A percentile compares a stretch with the other conserved stretches of the same genome.
Conservation (phyloP, 1,140 invertebrate species). For the Rhynchophorus ferrugineus region DNA sequence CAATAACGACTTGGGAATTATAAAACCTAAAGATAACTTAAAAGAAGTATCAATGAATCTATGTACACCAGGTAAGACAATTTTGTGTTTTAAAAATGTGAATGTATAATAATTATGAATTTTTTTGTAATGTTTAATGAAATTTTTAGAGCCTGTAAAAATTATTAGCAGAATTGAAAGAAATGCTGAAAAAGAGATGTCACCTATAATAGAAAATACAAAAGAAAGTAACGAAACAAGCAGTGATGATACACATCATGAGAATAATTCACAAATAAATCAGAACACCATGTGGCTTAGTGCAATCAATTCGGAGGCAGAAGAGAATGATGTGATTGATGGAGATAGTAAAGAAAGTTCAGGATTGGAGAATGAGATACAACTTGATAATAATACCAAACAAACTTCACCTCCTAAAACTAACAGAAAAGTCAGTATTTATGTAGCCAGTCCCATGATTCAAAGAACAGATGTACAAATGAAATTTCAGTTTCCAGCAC, state of each 20-base stretch:
- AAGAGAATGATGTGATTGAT: not conserved
- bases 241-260: not conserved
- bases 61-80: not conserved
- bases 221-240: not conserved
- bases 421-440: conserved; percentile 18
- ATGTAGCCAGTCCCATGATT: conserved; percentile 16
- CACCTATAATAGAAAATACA: not conserved
- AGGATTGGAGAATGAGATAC: not conserved
- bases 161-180: not conserved
- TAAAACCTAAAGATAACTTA: not conserved
- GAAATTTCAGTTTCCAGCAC: conserved; percentile 17
- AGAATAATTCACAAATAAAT: not conserved
- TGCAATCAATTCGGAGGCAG: not conserved
- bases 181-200: not conserved
- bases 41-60: not conserved
- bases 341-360: not conserved
- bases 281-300: not conserved
- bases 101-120: no score
- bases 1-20: not conserved
- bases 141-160: not conserved
- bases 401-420: conserved; percentile 4
- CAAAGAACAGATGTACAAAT: conserved; percentile 16
- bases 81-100: no score
- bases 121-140: no score
- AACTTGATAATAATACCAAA: not conserved